A percentile compares a stretch with the other conserved stretches of the same genome.
Evolutionary conservation across 2,888 invertebrate genomes (phyloP).

Genomic region (Mesochorus sp.): DNA sequence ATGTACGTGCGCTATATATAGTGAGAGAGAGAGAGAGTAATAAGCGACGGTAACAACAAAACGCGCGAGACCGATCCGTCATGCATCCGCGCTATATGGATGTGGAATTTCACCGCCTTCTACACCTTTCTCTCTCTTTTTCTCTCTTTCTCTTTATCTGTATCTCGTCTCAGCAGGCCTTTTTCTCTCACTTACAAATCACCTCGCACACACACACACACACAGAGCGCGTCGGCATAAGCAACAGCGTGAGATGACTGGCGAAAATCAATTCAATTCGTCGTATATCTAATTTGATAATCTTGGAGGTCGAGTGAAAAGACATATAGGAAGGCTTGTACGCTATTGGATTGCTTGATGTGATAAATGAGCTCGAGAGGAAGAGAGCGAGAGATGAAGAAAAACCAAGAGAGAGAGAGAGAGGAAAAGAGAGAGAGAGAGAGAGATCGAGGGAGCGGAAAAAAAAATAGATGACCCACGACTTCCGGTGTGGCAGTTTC

Average conservation of each 20-base stretch:
- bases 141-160: conserved; percentile 8
- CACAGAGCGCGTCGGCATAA: conserved; percentile 56
- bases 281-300: conserved; percentile 80
- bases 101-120: conserved; percentile 46
- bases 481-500: conserved; percentile 74
- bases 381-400: conserved; percentile 49
- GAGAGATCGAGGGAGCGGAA: conserved; percentile 60
- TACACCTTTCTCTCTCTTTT: conserved; percentile 20
- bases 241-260: conserved; percentile 71
- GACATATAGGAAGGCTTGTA: conserved; percentile 56
- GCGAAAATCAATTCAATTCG: conserved; percentile 76
- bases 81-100: conserved; percentile 57
- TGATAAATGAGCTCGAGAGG: conserved; percentile 68
- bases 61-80: conserved; percentile 60
- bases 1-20: conserved; percentile 26
- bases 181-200: conserved; percentile 49
- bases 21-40: conserved; percentile 45
- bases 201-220: conserved; percentile 10
- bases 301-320: conserved; percentile 70
- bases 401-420: conserved; percentile 42
- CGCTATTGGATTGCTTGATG: conserved; percentile 61
- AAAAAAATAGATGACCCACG: conserved; percentile 67
- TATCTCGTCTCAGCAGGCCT: conserved; percentile 4
- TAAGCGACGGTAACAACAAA: conserved; percentile 51
- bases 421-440: conserved; percentile 42